A percentile compares a stretch with the other conserved stretches of the same genome.
Evolutionary conservation across 2,797 vertebrate species (phyloP).

Genomic region (Anomalospiza imberbis): DNA sequence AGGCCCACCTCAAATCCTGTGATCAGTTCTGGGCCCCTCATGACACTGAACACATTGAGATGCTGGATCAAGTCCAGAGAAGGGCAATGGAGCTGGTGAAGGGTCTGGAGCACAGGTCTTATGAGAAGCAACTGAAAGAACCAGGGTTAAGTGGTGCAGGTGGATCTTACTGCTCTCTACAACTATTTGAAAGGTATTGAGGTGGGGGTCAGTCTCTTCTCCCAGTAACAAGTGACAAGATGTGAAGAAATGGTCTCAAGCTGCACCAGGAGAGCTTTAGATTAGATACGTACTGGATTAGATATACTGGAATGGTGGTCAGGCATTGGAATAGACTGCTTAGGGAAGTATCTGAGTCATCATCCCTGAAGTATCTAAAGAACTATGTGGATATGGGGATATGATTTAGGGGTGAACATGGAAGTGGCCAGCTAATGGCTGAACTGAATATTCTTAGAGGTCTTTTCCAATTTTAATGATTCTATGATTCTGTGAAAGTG

Average conservation of each 20-base stretch:
- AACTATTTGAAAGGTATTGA: neutral
- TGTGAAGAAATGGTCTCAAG: neutral
- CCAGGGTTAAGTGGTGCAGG: neutral
- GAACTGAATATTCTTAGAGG: neutral
- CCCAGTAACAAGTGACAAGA: neutral
- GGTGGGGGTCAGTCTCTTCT: neutral
- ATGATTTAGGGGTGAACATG: neutral
- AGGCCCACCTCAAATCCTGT: neutral
- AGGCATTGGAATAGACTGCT: neutral
- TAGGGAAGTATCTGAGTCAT: neutral
- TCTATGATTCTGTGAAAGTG: neutral
- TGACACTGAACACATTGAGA: accelerated
- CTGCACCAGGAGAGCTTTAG: neutral
- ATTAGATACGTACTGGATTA: neutral
- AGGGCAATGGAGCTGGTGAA: neutral
- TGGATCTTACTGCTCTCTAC: neutral
- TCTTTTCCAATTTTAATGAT: neutral
- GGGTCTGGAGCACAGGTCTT: neutral
- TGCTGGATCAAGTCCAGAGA: neutral
- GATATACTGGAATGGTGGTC: no score
- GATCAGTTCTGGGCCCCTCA: neutral
- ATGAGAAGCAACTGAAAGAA: neutral
- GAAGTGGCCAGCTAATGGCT: neutral
- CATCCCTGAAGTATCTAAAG: neutral
- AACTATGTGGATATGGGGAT: neutral